Evolutionary conservation across 2,888 invertebrate genomes (phyloP), one percentile per base, ranked within the genome.

Genomic region (Chloroclystis v-ata): DNA sequence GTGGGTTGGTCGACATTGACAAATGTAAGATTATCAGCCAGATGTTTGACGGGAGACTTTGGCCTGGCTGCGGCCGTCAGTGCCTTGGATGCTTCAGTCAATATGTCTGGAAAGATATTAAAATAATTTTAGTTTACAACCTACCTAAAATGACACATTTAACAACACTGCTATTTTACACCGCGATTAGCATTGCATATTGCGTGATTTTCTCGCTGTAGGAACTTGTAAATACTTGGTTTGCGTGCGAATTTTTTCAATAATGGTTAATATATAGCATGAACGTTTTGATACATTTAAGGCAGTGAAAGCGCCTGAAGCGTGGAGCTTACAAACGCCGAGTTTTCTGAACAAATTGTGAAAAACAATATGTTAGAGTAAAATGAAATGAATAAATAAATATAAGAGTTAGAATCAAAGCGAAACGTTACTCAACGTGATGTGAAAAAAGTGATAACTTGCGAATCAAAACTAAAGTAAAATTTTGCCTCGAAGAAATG

Each of bases 1-100:
- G 89, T 89, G 24, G 90, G 89, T 59, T 89, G 89, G 52, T 87
- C 85, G 24, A 89, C 83, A 56, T 87, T 89, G 4, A 88, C 73
- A 54, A 89, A 89, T 25, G 86, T 73, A 13, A 86, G 52, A 54
- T 89, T 85, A 56, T 87, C 88, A 11, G 80, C 81, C 54, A 85
- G 60, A 61, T 89, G 86, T 71, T 85, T 86, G 9, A 78, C 80
- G 16, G 88, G 88, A 56, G 88, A 89, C 66, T 82, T 86, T 7
- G 87, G 79, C 60, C 79, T 83, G 61, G 79, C 73, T 50, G 78
- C 81, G 63, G 70, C 73, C 62, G 75, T 80, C 44, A 76, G 69
- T 57, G 60, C 75, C 63, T 72, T 79, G 55, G 85, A 77, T 51
- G 83, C 77, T 58, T 79, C 81, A 59, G 71, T 69, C 63, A 80